A percentile compares a stretch with the other conserved stretches of the same genome.
phyloP scores from a whole-genome alignment of 2,113 vertebrate genomes.

The Lota lota region DNA sequence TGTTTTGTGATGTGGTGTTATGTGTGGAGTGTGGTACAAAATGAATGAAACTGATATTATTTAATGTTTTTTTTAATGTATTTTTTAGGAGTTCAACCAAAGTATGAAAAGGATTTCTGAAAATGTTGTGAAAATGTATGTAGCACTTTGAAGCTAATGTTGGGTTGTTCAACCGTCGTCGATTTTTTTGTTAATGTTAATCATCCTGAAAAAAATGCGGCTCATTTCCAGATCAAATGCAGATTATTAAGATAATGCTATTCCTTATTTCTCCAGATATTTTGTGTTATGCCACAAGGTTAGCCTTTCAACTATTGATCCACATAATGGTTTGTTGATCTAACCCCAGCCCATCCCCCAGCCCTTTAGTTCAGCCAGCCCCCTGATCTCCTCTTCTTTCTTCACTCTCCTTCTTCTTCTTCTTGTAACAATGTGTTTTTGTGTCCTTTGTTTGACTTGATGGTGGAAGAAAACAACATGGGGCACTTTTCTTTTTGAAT shows the following conservation, averaged over 20 bases:
- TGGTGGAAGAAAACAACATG: background rate
- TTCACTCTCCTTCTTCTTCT: background rate
- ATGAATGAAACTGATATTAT: too few relatives aligned
- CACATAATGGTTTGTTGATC: background rate
- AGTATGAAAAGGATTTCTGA: too few relatives aligned
- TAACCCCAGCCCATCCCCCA: background rate
- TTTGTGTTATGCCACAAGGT: background rate
- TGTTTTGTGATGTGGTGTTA: too few relatives aligned
- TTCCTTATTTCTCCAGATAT: slow-evolving; percentile 4
- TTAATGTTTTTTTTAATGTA: too few relatives aligned
- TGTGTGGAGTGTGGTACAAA: too few relatives aligned
- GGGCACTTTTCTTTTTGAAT: background rate
- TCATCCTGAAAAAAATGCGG: too few relatives aligned
- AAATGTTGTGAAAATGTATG: too few relatives aligned
- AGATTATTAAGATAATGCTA: background rate
- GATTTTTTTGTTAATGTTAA: too few relatives aligned
- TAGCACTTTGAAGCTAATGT: too few relatives aligned
- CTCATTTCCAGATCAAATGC: too few relatives aligned
- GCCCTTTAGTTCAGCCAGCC: background rate
- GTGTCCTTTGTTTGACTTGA: background rate
- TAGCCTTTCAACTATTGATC: background rate
- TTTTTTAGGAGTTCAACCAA: too few relatives aligned
- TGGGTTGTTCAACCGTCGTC: too few relatives aligned
- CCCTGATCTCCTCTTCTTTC: background rate
- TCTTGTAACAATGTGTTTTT: background rate